Conservation (phyloP, 2,113 vertebrate species). For the Danionella cerebrum region DNA sequence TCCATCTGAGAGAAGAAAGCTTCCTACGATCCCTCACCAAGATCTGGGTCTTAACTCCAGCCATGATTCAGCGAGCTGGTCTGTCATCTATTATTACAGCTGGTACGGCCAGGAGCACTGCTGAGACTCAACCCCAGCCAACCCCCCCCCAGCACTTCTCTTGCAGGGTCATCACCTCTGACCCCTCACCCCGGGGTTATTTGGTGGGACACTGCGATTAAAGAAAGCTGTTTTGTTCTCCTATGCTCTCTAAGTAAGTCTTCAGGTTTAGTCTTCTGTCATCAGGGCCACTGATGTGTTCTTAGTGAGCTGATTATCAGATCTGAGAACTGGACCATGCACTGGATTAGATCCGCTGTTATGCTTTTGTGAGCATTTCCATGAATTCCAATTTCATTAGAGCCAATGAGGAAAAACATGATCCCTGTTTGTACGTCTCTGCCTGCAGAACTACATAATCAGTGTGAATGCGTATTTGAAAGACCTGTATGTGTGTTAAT, state of each 20-base stretch:
- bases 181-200: constrained; percentile 56
- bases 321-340: constrained; percentile 38
- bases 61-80: constrained; percentile 47
- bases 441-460: not conserved
- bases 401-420: not conserved
- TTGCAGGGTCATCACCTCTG: constrained; percentile 57
- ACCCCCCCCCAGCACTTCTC: constrained; percentile 45
- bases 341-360: constrained; percentile 5
- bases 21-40: constrained; percentile 42
- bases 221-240: constrained; percentile 63
- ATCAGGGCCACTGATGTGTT: constrained; percentile 60
- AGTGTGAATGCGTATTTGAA: not conserved
- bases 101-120: constrained; percentile 58
- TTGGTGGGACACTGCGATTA: constrained; percentile 57
- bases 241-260: constrained; percentile 25
- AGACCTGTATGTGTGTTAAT: constrained; percentile 42
- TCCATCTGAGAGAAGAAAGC: constrained; percentile 51
- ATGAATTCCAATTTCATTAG: not conserved
- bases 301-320: constrained; percentile 64
- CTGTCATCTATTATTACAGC: constrained; percentile 70
- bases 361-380: not conserved
- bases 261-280: constrained; percentile 48
- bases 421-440: not conserved
- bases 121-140: constrained; percentile 38
- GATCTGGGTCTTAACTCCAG: constrained; percentile 33